These are phyloP conservation scores for Conchocele bisecta DNA, from an alignment of 2,888 invertebrate species.

Conservation along the genomic window DNA sequence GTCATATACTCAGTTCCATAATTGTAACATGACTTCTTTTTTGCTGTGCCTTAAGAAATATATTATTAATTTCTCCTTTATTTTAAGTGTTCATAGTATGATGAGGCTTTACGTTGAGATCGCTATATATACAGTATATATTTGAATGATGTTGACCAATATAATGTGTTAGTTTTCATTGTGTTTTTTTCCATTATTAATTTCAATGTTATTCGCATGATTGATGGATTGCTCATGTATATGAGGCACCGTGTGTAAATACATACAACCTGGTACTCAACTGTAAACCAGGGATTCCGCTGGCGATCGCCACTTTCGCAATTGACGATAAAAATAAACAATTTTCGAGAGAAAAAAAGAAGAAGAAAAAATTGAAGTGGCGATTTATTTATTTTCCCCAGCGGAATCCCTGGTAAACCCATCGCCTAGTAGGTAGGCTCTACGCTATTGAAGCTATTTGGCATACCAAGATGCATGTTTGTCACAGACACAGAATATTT, in stretches of 20 bases:
- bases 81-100: conserved; percentile 74
- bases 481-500: too few relatives aligned
- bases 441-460: too few relatives aligned
- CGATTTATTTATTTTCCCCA: too few relatives aligned
- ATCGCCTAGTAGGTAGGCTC: too few relatives aligned
- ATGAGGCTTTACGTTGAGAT: conserved; percentile 75
- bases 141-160: conserved; percentile 74
- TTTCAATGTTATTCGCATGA: conserved; percentile 35
- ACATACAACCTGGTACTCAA: too few relatives aligned
- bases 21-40: conserved; percentile 74
- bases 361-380: too few relatives aligned
- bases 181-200: conserved; percentile 47
- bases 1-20: conserved; percentile 72
- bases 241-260: conserved; percentile 7
- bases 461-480: too few relatives aligned
- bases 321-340: too few relatives aligned
- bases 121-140: conserved; percentile 61
- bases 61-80: conserved; percentile 67
- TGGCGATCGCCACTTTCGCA: too few relatives aligned
- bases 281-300: too few relatives aligned
- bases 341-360: too few relatives aligned
- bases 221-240: conserved; percentile 55
- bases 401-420: too few relatives aligned
- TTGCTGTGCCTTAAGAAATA: conserved; percentile 80
- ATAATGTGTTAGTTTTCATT: conserved; percentile 54